Base-by-base conservation (phyloP, 2,113 vertebrate genomes). In the Myotis yumanensis region DNA sequence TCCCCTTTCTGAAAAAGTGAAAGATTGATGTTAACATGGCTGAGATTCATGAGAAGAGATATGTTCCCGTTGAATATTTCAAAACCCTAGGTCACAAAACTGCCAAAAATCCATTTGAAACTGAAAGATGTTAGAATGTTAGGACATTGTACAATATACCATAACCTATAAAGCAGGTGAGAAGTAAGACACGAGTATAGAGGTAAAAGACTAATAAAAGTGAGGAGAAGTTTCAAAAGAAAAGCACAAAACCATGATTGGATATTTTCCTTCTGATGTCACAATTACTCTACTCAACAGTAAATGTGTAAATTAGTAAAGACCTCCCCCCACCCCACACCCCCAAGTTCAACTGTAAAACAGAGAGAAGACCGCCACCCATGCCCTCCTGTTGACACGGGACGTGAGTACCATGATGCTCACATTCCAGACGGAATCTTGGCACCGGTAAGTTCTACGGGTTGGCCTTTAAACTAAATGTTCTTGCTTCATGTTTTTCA, bases 251-350 rank as follows among this genome's bases (percentile, higher is more conserved):
- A 77, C 18, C 59, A 72, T 85, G 96, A 97, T 94, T 96, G 96
- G 96, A 46, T 96, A 25, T 62, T 80, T 94, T 95, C 51, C 64
- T 89, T 94, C 94, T 97, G 97, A 97, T 97, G 96, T 97, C 96
- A 96, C 83, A 97, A 97, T 97, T 89, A 91, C 85, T 93, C 46
- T 92, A 87, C 86, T 86, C 83, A 96, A 91, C 91, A 96, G 81
- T 89, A 83, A 86, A 79, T 93, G 93, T 17, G 91, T 62, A 94
- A 92, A 92, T 81, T 57, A 79, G 81, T 37, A 59, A 91, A 86
- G 25, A 72, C 9, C 22, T 43, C 43, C 43, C 43, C 43, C 7
- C 43, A 43, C 43, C 28, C 11, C 87, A 10, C 11, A 11, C 9
- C 46, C 37, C 82, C 43, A 90, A 89, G 91, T 43, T 23, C 28